These are phyloP conservation scores for Peromyscus melanophrys DNA, from an alignment of 2,797 vertebrate genomes.

Conservation along the genomic window DNA sequence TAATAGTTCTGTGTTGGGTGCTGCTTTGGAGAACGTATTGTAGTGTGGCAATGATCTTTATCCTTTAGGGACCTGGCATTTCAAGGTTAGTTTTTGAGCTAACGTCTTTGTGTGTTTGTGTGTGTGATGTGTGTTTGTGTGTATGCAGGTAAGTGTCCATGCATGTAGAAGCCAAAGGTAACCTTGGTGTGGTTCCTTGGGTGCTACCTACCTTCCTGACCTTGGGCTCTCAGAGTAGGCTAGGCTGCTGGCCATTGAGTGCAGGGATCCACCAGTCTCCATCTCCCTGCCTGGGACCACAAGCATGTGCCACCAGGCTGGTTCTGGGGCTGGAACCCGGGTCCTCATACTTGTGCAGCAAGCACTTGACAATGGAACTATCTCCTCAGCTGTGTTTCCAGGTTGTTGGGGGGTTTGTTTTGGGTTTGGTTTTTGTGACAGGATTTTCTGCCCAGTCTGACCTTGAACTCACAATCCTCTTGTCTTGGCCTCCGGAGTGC, in stretches of 20 bases:
- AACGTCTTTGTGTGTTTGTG: constrained; percentile 10
- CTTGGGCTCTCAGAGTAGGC: neutral
- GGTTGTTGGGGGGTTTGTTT: neutral
- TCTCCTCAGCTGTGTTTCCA: neutral
- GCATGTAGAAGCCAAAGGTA: neutral
- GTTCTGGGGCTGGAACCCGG: neutral
- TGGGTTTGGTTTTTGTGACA: neutral
- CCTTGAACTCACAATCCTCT: neutral
- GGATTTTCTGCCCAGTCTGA: neutral
- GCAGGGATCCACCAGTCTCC: neutral
- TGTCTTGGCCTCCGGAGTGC: neutral
- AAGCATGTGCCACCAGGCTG: too few relatives aligned
- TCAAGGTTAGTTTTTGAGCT: constrained; percentile 54
- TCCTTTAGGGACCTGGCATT: constrained; percentile 49
- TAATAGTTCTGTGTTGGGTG: constrained; percentile 30
- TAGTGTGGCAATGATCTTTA: constrained; percentile 23
- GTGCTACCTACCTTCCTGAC: neutral
- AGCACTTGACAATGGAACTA: neutral
- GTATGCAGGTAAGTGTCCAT: neutral
- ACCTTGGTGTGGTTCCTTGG: neutral
- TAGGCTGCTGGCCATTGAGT: neutral
- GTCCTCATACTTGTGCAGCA: neutral
- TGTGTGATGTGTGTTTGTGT: neutral
- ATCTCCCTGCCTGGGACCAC: neutral
- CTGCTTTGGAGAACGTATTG: constrained; percentile 49